phyloP scores from a whole-genome alignment of 2,797 vertebrate species.

The Phoebastria nigripes region DNA sequence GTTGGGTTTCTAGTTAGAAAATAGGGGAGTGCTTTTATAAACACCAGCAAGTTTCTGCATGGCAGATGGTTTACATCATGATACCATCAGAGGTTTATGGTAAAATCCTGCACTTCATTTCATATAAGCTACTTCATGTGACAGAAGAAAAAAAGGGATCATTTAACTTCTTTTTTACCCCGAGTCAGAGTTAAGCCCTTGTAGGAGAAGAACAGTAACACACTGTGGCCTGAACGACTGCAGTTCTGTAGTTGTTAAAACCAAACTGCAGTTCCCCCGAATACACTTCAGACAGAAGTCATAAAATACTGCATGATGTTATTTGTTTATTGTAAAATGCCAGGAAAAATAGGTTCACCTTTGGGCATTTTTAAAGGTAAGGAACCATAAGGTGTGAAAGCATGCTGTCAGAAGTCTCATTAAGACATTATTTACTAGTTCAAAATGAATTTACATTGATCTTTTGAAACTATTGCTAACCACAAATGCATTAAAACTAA shows the following conservation, averaged over 20 bases:
- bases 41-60: neutral
- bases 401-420: constrained; percentile 74
- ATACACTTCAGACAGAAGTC: constrained; percentile 62
- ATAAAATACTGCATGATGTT: constrained; percentile 66
- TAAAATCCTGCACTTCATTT: neutral
- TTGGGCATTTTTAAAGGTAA: constrained; percentile 60
- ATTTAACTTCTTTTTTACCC: neutral
- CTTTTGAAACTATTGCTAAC: constrained; percentile 78
- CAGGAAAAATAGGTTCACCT: constrained; percentile 61
- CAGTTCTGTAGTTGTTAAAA: constrained; percentile 33
- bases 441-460: constrained; percentile 82
- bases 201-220: constrained; percentile 37
- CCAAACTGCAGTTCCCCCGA: constrained; percentile 32
- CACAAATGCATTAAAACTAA: constrained; percentile 84
- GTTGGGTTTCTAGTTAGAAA: neutral
- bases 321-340: constrained; percentile 49
- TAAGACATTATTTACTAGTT: constrained; percentile 77
- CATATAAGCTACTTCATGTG: neutral
- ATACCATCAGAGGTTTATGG: neutral
- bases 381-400: constrained; percentile 74
- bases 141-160: neutral
- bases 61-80: neutral
- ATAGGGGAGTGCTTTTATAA: neutral
- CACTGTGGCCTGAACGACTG: neutral
- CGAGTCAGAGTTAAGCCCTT: neutral